These are phyloP conservation scores for Bombycilla garrulus DNA, from an alignment of 2,113 vertebrate species.

Conservation along the genomic window DNA sequence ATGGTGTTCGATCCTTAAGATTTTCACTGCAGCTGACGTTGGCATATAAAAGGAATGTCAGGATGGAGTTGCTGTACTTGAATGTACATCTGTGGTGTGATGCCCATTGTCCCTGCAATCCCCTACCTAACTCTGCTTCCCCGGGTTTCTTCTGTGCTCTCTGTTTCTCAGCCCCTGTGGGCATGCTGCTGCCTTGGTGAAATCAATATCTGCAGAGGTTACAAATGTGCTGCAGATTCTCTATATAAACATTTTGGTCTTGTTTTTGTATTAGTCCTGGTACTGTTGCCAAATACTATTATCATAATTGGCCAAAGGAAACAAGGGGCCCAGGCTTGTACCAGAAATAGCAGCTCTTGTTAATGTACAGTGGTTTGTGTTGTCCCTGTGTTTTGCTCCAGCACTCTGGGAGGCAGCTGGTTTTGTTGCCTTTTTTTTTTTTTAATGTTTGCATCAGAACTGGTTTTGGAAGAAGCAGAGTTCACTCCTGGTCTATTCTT, in stretches of 20 bases:
- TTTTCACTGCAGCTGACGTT: background rate
- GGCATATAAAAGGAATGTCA: accelerated
- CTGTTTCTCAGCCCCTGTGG: accelerated
- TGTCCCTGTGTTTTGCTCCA: background rate
- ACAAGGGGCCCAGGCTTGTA: background rate
- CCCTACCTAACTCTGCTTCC: background rate
- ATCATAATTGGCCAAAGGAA: slow-evolving; percentile 5
- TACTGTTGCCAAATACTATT: slow-evolving; percentile 13
- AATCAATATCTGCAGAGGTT: background rate
- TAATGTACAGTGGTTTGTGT: background rate
- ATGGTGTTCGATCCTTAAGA: background rate
- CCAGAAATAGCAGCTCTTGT: slow-evolving; percentile 26
- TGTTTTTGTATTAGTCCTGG: slow-evolving; percentile 1
- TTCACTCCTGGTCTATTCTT: background rate
- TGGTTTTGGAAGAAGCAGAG: background rate
- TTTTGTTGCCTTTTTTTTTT: background rate
- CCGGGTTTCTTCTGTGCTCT: background rate
- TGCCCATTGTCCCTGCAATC: background rate
- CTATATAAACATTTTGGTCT: background rate
- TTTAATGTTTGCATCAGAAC: background rate
- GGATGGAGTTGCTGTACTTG: background rate
- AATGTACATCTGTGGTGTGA: background rate
- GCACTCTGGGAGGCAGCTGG: background rate
- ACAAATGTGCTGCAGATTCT: background rate
- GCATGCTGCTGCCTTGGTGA: background rate